Percentiles rank a stretch among this genome's conserved stretches.
Conservation (phyloP, 2,888 invertebrate species). For the Cheilosia vernalis region DNA sequence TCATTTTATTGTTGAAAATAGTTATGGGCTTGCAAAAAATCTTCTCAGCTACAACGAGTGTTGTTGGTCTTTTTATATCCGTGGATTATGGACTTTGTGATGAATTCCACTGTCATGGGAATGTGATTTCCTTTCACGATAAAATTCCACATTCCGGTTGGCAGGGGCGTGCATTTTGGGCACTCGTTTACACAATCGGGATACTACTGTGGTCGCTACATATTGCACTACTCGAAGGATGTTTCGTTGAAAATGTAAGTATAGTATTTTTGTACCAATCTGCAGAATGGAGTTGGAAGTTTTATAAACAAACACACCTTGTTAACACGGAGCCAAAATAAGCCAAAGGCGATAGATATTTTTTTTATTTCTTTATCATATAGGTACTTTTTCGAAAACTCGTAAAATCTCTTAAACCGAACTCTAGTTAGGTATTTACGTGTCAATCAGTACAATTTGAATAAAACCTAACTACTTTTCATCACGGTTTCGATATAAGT, state of each 20-base stretch:
- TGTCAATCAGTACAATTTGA: no score
- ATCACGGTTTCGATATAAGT: no score
- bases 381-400: no score
- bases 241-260: slow-evolving; percentile 74
- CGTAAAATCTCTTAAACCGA: no score
- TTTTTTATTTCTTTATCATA: no score
- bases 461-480: no score
- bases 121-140: slow-evolving; percentile 80
- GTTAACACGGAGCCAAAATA: no score
- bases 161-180: slow-evolving; percentile 85
- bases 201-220: slow-evolving; percentile 85
- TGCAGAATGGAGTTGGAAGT: not conserved
- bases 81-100: slow-evolving; percentile 87
- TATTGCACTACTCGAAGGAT: slow-evolving; percentile 77
- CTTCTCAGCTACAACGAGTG: slow-evolving; percentile 86
- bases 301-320: not conserved
- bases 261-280: no score
- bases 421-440: no score
- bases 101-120: slow-evolving; percentile 86
- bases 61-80: slow-evolving; percentile 86
- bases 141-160: slow-evolving; percentile 81
- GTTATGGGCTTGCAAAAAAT: slow-evolving; percentile 86
- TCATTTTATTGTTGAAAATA: slow-evolving; percentile 75
- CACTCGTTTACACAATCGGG: slow-evolving; percentile 85
- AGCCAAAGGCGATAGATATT: no score